Percentiles rank a stretch among this genome's conserved stretches.
These are phyloP conservation scores for Zapus hudsonius DNA, from an alignment of 2,113 vertebrate genomes.

Conservation along the genomic window DNA sequence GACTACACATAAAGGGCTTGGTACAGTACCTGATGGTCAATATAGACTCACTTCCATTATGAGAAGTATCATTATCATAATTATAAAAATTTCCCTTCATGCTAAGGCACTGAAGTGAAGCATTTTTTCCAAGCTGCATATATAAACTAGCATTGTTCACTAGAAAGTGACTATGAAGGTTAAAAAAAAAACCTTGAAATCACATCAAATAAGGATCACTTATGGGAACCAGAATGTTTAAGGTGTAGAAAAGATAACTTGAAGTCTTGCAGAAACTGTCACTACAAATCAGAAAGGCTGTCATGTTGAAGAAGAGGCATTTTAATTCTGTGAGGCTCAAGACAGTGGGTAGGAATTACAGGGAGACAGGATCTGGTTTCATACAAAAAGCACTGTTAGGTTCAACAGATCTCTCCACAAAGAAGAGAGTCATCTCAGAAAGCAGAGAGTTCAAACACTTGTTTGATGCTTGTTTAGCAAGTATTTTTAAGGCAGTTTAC, in stretches of 20 bases:
- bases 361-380: conserved; percentile 41
- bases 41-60: conserved; percentile 8
- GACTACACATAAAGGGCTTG: background rate
- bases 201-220: conserved; percentile 16
- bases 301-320: conserved; percentile 43
- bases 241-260: conserved; percentile 36
- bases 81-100: background rate
- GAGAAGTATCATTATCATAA: background rate
- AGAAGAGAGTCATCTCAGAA: background rate
- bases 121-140: background rate
- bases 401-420: conserved; percentile 57
- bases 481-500: conserved; percentile 42
- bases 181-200: background rate
- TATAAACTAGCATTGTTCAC: background rate
- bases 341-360: conserved; percentile 26
- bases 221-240: conserved; percentile 31
- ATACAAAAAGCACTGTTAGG: conserved; percentile 23
- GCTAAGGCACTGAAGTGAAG: background rate
- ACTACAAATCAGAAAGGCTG: conserved; percentile 56
- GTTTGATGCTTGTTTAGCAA: conserved; percentile 18
- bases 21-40: background rate
- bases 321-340: conserved; percentile 55
- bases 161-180: conserved; percentile 6
- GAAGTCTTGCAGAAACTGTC: conserved; percentile 34
- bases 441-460: conserved; percentile 21